Base-by-base conservation (phyloP, 30 jellyfish, hydroid and myxozoan species). In the Aurelia aurita complex sp. Pacific region DNA sequence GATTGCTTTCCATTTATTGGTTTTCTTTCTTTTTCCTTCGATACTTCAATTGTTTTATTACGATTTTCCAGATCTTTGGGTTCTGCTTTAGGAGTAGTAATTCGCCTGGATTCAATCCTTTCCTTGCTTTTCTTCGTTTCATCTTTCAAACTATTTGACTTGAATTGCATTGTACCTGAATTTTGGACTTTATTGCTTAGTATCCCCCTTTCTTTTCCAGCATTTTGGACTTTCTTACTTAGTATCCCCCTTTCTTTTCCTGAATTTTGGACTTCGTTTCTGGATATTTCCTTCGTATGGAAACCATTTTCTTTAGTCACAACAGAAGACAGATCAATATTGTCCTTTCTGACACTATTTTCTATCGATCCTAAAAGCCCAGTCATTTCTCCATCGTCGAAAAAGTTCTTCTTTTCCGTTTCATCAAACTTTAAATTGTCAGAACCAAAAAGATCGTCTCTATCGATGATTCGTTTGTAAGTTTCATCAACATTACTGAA, bases 301-400 rank as follows among this genome's bases (percentile, higher is more conserved):
- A 59, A 15, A 18, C 78, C 38, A 4, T 57, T 73, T 23, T 15
- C 69, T 16, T 63, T 63, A n/a, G 60, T 62, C 59, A 33, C 57
- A 52, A 73, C 70, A 52, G 93, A 42, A 53, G 93, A 73, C 7
- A 73, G 5, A 59, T 73, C 87, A 18, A 84, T 64, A 19, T 19
- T 34, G 50, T 84, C 87, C n/a, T 73, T 73, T 74, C 93, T 73
- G 14, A 84, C 77, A 69, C 85, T 84, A 9, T 84, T 43, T 64
- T 84, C 93, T 62, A 84, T 84, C 50, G 93, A 84, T 38, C 93
- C 93, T 55, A 84, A 18, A 76, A 84, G 53, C 23, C 32, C 15
- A 2, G 66, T 10, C 54, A 84, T 50, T 33, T 50, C 73, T 57
- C 69, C 72, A 29, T 36, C 54, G 18, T 46, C 57, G 14, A 46